phyloP scores from a whole-genome alignment of 2,113 vertebrate species.

The Zeus faber region DNA sequence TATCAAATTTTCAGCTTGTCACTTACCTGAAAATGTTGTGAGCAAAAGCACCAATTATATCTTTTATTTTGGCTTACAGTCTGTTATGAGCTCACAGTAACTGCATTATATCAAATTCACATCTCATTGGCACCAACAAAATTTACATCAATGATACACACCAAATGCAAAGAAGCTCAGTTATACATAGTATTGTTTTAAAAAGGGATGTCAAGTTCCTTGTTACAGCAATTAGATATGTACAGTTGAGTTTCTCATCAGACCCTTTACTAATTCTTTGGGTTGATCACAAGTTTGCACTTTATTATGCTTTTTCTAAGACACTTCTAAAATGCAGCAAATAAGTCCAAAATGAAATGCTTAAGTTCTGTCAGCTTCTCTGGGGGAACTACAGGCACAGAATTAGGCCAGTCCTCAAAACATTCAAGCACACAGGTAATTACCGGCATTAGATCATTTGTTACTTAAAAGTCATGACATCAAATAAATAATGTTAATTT shows the following conservation, averaged over 20 bases:
- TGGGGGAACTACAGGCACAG: no score
- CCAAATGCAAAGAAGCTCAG: slow-evolving; percentile 47
- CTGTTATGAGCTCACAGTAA: slow-evolving; percentile 19
- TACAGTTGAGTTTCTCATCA: slow-evolving; percentile 42
- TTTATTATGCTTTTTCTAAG: slow-evolving; percentile 54
- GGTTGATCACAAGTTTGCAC: slow-evolving; percentile 15
- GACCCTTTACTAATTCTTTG: slow-evolving; percentile 42
- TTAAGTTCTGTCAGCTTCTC: no score
- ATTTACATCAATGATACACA: slow-evolving; percentile 46
- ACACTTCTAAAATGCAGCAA: slow-evolving; percentile 39
- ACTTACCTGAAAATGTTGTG: no score
- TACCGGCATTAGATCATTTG: slow-evolving; percentile 8
- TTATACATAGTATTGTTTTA: slow-evolving; percentile 37
- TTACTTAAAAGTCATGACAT: slow-evolving; percentile 8
- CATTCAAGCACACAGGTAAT: slow-evolving; percentile 37
- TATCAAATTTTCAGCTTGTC: not conserved
- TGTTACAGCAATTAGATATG: not conserved
- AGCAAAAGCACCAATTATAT: slow-evolving; percentile 44
- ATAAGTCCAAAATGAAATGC: no score
- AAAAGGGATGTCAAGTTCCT: slow-evolving; percentile 11
- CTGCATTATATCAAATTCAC: slow-evolving; percentile 45
- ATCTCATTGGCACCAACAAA: slow-evolving; percentile 55
- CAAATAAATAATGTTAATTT: slow-evolving; percentile 37
- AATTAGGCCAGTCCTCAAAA: slow-evolving; percentile 59
- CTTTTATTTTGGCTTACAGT: slow-evolving; percentile 50